Percentiles rank a stretch among this genome's conserved stretches.
These are phyloP conservation scores for Amblyraja radiata DNA, from an alignment of 2,797 vertebrate genomes.

Conservation along the genomic window DNA sequence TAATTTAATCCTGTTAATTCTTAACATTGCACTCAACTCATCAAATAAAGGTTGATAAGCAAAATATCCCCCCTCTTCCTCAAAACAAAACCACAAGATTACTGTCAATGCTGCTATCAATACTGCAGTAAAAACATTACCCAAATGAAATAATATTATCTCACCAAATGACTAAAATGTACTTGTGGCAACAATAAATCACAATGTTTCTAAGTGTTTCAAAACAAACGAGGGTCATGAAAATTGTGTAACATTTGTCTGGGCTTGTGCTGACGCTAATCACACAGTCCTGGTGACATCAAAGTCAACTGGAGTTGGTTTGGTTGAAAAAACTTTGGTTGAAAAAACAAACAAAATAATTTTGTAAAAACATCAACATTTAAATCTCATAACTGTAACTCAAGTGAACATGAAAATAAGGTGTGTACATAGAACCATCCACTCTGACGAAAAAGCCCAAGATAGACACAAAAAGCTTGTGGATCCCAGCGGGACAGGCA, in stretches of 20 bases:
- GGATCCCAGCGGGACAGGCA: too few species aligned
- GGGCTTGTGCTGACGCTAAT: not conserved
- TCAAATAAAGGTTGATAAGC: not conserved
- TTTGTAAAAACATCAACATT: not conserved
- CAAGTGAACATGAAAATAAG: not conserved
- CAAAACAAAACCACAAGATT: too few species aligned
- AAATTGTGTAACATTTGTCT: constrained; percentile 8
- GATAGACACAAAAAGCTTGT: too few species aligned
- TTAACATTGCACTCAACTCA: not conserved
- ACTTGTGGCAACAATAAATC: not conserved
- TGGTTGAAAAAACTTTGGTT: too few species aligned
- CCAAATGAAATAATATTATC: not conserved
- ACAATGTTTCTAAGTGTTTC: not conserved
- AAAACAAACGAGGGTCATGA: not conserved
- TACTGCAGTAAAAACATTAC: not conserved
- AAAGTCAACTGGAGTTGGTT: too few species aligned
- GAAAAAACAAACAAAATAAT: too few species aligned
- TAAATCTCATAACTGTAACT: not conserved
- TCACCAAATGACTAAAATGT: not conserved
- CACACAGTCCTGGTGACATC: not conserved
- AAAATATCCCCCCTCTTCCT: not conserved
- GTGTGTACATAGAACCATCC: too few species aligned
- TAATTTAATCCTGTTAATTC: too few species aligned
- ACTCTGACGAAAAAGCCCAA: too few species aligned
- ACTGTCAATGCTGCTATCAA: not conserved